Evolutionary conservation across 2,797 vertebrate genomes (phyloP).

Genomic region (Enteromius unitaeniatus): DNA sequence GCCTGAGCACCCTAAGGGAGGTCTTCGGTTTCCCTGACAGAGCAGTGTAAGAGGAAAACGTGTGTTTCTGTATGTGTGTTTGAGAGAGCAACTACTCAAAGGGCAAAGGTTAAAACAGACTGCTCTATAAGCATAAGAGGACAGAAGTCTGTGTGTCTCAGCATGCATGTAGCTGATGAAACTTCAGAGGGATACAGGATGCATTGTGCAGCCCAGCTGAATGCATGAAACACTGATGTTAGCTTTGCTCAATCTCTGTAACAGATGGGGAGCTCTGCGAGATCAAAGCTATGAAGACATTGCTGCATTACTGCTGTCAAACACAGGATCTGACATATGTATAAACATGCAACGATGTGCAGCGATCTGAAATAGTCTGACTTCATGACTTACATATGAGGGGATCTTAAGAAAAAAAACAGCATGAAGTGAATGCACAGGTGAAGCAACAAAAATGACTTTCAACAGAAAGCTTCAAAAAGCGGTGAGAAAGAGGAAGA

Average conservation of each 20-base stretch:
- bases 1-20: slow-evolving; percentile 49
- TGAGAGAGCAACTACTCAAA: neutral
- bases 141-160: slow-evolving; percentile 18
- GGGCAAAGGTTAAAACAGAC: slow-evolving; percentile 10
- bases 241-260: slow-evolving; percentile 29
- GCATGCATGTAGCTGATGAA: neutral
- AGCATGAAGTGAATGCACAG: neutral
- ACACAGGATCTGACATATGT: slow-evolving; percentile 12
- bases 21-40: slow-evolving; percentile 51
- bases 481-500: neutral
- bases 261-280: slow-evolving; percentile 15
- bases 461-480: neutral
- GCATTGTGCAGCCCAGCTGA: neutral
- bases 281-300: slow-evolving; percentile 33
- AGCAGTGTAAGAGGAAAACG: slow-evolving; percentile 17
- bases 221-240: neutral
- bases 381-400: slow-evolving; percentile 31
- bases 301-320: slow-evolving; percentile 27
- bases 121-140: slow-evolving; percentile 27
- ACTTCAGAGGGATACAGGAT: slow-evolving; percentile 23
- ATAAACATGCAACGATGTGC: slow-evolving; percentile 21
- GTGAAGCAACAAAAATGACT: neutral
- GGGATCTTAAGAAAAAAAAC: neutral
- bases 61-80: slow-evolving; percentile 11
- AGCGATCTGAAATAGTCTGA: neutral